These are phyloP conservation scores for Meleagris gallopavo DNA, from an alignment of 2,113 vertebrate species.

Conservation along the genomic window DNA sequence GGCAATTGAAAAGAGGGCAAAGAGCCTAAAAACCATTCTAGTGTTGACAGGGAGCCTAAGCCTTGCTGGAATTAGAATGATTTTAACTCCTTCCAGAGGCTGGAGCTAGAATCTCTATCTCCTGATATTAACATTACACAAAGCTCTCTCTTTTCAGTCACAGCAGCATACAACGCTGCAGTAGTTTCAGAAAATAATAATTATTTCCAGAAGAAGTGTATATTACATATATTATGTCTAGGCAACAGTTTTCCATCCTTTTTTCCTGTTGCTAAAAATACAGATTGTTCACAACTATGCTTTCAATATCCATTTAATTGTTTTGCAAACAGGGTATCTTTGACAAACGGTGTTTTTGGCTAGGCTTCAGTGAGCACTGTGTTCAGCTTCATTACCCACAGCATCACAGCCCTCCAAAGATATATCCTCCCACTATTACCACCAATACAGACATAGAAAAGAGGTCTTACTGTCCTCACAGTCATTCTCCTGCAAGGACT, in stretches of 20 bases:
- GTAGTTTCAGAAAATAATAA: conserved; percentile 13
- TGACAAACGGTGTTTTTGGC: background rate
- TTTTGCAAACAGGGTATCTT: conserved; percentile 30
- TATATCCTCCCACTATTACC: background rate
- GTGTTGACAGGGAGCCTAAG: background rate
- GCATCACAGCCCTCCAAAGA: background rate
- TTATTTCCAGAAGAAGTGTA: background rate
- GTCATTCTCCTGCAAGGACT: background rate
- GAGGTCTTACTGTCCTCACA: background rate
- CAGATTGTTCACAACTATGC: background rate
- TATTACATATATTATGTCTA: background rate
- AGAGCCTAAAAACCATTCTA: background rate
- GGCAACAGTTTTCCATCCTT: background rate
- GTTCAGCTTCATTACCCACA: conserved; percentile 16
- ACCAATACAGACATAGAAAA: background rate
- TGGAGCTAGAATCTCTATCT: background rate
- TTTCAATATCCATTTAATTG: conserved; percentile 28
- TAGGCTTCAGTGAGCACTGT: background rate
- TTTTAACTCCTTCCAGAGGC: background rate
- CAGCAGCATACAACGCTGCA: background rate
- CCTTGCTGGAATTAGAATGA: background rate
- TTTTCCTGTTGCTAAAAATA: conserved; percentile 39
- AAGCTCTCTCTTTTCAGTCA: background rate
- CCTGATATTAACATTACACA: background rate
- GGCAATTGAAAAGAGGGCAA: background rate